Conservation (phyloP, 1,140 invertebrate genomes). For the Achatina immaculata region DNA sequence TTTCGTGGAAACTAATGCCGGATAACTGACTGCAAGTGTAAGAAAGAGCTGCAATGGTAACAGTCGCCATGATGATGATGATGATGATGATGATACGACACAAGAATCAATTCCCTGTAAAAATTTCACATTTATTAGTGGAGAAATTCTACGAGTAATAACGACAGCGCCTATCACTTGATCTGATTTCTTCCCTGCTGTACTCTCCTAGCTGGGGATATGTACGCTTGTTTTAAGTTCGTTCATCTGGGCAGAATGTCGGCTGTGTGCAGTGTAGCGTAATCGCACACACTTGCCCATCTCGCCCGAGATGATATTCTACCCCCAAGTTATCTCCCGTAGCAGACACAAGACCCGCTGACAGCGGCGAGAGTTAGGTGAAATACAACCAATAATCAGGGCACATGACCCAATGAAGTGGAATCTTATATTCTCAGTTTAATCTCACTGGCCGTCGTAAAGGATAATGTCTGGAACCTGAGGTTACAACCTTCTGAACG, state of each 20-base stretch:
- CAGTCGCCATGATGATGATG: too few relatives aligned
- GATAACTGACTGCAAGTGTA: too few relatives aligned
- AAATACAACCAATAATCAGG: neutral
- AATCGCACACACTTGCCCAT: neutral
- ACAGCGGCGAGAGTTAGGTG: neutral
- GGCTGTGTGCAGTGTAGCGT: neutral
- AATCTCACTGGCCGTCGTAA: neutral
- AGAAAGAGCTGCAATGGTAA: too few relatives aligned
- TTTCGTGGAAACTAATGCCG: too few relatives aligned
- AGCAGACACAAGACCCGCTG: neutral
- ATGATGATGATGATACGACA: too few relatives aligned
- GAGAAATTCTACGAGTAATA: too few relatives aligned
- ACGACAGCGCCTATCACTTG: too few relatives aligned
- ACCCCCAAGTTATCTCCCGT: neutral
- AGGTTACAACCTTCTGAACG: neutral
- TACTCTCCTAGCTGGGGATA: too few relatives aligned
- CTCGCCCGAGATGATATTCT: neutral
- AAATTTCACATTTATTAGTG: too few relatives aligned
- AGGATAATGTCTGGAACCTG: neutral
- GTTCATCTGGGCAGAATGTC: neutral
- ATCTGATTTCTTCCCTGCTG: too few relatives aligned
- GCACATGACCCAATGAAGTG: neutral
- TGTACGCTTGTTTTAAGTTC: neutral
- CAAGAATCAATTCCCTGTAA: too few relatives aligned
- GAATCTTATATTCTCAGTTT: slow-evolving; percentile 8